Base-by-base conservation (phyloP, 2,888 invertebrate species). In the Marronus borbonicus region DNA sequence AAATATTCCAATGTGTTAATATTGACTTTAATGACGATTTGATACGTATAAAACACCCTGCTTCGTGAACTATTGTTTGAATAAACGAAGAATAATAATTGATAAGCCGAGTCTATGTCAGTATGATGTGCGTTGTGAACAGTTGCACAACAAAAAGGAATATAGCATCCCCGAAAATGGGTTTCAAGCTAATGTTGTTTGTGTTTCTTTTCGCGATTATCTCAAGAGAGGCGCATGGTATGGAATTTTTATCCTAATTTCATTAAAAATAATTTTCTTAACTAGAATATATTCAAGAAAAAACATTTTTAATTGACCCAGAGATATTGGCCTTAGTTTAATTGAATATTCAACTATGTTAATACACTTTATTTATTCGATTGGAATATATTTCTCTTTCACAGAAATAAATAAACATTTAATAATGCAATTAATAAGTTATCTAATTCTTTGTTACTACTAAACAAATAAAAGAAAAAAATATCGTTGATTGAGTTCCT, bases 261-360 rank as follows among this genome's bases (percentile, higher is more conserved):
- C n/a, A 60, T 10, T 68, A 8, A 20, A n/a, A 28, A 36, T 60
- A 58, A 36, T 36, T 55, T 64, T 62, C 31, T 24, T 62, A 44
- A 12, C 8, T 44, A 44, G 5, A 17, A 60, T 58, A 58, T 39
- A 69, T 70, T 76, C 58, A 50, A 69, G 64, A 68, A 44, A 80
- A 75, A 80, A 76, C 50, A 55, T 69, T 31, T 44, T 69, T 69
- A 72, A 77, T 75, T 76, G 69, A 78, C 78, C 79, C 76, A 81
- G 80, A 68, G 79, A 79, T 79, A 66, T 68, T 83, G 83, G 81
- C 83, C 83, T 83, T 80, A 80, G 74, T 79, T 80, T 79, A 80
- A 82, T 82, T 70, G 83, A 83, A 84, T 84, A 82, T 83, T 83
- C 83, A 84, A 82, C 81, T 83, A 82, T 83, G 83, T 58, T 79